Percentiles rank a stretch among this genome's conserved stretches.
Conservation (phyloP, 2,113 vertebrate genomes). For the Bambusicola thoracicus region DNA sequence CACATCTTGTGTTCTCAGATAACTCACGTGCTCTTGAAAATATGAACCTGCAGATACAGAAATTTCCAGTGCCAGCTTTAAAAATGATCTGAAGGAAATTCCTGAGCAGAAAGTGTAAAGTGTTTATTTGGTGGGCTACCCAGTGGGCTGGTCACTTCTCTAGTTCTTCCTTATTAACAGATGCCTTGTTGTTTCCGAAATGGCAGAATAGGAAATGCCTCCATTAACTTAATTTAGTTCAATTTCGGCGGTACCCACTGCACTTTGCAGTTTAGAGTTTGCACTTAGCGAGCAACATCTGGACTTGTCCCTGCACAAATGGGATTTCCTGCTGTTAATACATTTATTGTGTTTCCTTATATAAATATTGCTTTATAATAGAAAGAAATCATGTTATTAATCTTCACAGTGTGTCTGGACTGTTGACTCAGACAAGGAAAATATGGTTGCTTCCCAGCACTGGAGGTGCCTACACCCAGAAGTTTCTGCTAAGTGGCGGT, state of each 20-base stretch:
- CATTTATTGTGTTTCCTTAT: conserved; percentile 18
- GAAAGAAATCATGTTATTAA: background rate
- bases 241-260: background rate
- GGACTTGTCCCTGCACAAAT: conserved; percentile 12
- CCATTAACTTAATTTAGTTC: background rate
- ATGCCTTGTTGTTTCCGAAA: background rate
- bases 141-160: background rate
- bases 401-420: background rate
- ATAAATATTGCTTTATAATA: conserved; percentile 19
- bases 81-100: background rate
- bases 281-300: conserved; percentile 14
- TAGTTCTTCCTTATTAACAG: background rate
- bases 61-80: background rate
- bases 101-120: background rate
- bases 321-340: background rate
- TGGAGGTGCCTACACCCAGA: background rate
- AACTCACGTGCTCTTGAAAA: background rate
- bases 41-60: background rate
- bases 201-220: background rate
- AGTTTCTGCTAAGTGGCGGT: background rate
- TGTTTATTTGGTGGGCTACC: background rate
- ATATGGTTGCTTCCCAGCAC: background rate
- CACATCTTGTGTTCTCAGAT: background rate
- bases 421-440: background rate
- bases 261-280: background rate